Percentiles rank a stretch among this genome's conserved stretches.
Evolutionary conservation across 2,888 invertebrate species (phyloP).

Genomic region (Dioctria linearis): DNA sequence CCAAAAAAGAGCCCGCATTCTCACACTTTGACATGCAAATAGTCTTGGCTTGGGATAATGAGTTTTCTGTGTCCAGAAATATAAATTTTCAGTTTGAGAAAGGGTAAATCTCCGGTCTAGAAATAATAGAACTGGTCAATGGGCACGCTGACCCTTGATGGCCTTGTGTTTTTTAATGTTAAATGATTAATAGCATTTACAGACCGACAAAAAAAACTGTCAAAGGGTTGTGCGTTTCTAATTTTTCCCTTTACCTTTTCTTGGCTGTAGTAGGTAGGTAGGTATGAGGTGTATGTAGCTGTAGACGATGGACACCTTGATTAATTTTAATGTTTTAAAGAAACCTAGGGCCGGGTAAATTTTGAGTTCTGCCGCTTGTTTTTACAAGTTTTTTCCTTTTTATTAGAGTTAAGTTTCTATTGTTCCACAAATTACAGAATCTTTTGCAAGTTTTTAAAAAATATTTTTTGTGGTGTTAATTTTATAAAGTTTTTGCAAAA

Average conservation of each 20-base stretch:
- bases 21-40: constrained; percentile 52
- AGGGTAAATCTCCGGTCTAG: constrained; percentile 4
- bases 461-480: no score
- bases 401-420: no score
- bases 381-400: background rate
- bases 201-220: constrained; percentile 1
- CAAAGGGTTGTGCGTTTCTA: constrained; percentile 31
- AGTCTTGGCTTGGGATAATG: constrained; percentile 18
- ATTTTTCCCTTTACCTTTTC: constrained; percentile 15
- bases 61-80: background rate
- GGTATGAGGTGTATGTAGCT: background rate
- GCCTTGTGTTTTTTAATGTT: constrained; percentile 53
- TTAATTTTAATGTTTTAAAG: background rate
- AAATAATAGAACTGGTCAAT: constrained; percentile 53
- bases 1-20: constrained; percentile 43
- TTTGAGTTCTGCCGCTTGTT: background rate
- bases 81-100: constrained; percentile 23
- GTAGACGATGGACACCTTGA: constrained; percentile 1
- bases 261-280: background rate
- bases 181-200: constrained; percentile 55
- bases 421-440: no score
- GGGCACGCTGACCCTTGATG: constrained; percentile 52
- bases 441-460: no score
- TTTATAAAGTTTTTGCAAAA: no score
- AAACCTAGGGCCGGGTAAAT: background rate